A percentile compares a stretch with the other conserved stretches of the same genome.
These are phyloP conservation scores for Syngnathus acus DNA, from an alignment of 2,797 vertebrate species.

Conservation along the genomic window DNA sequence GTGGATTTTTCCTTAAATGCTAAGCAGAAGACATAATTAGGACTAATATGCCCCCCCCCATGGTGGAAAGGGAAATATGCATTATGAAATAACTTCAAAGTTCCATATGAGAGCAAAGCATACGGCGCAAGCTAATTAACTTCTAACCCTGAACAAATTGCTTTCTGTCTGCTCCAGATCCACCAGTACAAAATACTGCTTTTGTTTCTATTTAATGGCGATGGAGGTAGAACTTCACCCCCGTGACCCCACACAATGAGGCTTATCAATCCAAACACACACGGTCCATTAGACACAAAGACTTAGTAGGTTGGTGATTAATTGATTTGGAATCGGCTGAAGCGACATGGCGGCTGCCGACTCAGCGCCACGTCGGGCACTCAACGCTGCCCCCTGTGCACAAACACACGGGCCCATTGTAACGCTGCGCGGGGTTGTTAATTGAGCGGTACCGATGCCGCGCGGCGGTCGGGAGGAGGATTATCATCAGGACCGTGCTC, in stretches of 20 bases:
- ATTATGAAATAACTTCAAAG: slow-evolving; percentile 31
- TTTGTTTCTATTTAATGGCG: slow-evolving; percentile 33
- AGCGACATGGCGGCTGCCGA: slow-evolving; percentile 23
- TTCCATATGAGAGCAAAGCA: slow-evolving; percentile 37
- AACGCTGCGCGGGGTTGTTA: slow-evolving; percentile 28
- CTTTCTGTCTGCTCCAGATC: slow-evolving; percentile 51
- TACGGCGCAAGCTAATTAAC: slow-evolving; percentile 53
- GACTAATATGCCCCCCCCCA: slow-evolving; percentile 2
- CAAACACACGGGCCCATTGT: not conserved
- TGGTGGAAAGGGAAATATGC: slow-evolving; percentile 13
- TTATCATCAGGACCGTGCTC: slow-evolving; percentile 45
- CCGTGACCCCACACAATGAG: slow-evolving; percentile 5
- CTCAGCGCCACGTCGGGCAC: not conserved
- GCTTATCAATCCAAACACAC: slow-evolving; percentile 54
- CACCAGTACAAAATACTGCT: slow-evolving; percentile 43
- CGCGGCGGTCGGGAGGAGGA: slow-evolving; percentile 32
- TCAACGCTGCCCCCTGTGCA: not conserved
- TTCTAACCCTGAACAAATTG: slow-evolving; percentile 60
- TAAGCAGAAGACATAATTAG: not conserved
- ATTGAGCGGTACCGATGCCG: slow-evolving; percentile 51
- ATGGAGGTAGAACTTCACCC: slow-evolving; percentile 18
- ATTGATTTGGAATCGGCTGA: slow-evolving; percentile 64
- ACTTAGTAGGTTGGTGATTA: slow-evolving; percentile 51
- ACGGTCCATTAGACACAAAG: slow-evolving; percentile 43
- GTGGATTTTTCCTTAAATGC: not conserved